These are phyloP conservation scores for Hemitrygon akajei DNA, from an alignment of 2,797 vertebrate genomes.

Conservation along the genomic window DNA sequence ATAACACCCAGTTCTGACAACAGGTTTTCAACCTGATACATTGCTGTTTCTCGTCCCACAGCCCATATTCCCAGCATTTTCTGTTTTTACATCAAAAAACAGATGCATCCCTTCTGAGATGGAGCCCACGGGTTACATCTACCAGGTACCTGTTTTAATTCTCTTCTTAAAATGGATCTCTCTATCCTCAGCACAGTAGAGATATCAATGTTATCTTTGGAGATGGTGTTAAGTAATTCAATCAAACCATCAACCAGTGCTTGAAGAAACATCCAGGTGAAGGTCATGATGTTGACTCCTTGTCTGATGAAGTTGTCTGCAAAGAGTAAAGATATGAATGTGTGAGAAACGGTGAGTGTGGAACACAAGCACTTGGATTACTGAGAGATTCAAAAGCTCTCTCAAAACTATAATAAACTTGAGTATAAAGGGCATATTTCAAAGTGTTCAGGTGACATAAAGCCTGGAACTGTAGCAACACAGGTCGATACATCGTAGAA, in stretches of 20 bases:
- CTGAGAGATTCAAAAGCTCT: background rate
- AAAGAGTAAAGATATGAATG: background rate
- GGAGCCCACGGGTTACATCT: background rate
- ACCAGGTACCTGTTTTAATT: conserved; percentile 59
- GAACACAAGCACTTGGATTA: background rate
- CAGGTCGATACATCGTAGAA: background rate
- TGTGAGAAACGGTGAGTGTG: background rate
- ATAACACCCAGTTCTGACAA: no score
- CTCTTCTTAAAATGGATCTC: conserved; percentile 52
- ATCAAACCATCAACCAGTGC: conserved; percentile 55
- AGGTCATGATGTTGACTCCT: conserved; percentile 49
- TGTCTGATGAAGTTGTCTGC: conserved; percentile 58
- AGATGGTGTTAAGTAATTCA: conserved; percentile 53
- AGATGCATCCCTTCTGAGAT: background rate
- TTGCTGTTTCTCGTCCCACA: no score
- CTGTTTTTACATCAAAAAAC: background rate
- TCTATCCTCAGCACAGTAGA: conserved; percentile 58
- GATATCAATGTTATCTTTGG: conserved; percentile 57
- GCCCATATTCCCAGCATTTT: no score
- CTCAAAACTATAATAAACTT: background rate
- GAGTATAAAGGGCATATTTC: background rate
- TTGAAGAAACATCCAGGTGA: conserved; percentile 56
- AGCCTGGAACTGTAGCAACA: background rate
- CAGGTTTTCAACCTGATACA: no score
- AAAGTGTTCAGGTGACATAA: background rate